Evolutionary conservation across 2,888 invertebrate genomes (phyloP).

Genomic region (Ormyrus rosae): DNA sequence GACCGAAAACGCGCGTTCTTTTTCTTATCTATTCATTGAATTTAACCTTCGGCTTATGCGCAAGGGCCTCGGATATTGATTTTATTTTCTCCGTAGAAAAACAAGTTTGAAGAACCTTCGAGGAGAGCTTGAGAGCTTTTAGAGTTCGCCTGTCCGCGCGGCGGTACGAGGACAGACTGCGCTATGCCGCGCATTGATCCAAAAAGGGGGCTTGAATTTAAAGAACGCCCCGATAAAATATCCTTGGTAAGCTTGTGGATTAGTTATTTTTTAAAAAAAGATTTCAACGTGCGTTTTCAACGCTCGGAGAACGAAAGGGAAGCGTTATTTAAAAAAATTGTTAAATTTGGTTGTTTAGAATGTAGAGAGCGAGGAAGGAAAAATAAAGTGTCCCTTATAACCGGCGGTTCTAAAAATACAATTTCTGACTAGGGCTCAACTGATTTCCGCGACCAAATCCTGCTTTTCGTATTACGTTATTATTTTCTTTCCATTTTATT

Average conservation of each 20-base stretch:
- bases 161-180: constrained; percentile 20
- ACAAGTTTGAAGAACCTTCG: constrained; percentile 61
- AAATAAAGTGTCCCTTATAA: too few species aligned
- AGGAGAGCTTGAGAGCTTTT: constrained; percentile 60
- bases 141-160: constrained; percentile 50
- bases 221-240: not conserved
- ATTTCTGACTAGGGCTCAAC: too few species aligned
- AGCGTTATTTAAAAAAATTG: not conserved
- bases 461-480: too few species aligned
- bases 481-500: too few species aligned
- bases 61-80: constrained; percentile 57
- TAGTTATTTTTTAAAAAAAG: too few species aligned
- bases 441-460: too few species aligned
- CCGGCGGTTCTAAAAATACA: too few species aligned
- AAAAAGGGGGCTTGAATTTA: not conserved
- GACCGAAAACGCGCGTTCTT: constrained; percentile 18
- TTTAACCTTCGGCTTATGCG: constrained; percentile 43
- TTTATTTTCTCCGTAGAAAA: constrained; percentile 62
- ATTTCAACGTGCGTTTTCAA: too few species aligned
- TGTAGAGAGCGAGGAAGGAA: too few species aligned
- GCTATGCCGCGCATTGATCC: constrained; percentile 1
- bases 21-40: constrained; percentile 49
- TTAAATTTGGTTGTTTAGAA: not conserved
- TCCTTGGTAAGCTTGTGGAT: too few species aligned
- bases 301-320: too few species aligned